Percentiles rank a stretch among this genome's conserved stretches.
phyloP scores from a whole-genome alignment of 2,113 vertebrate species.

The Plecturocebus donacophilus region DNA sequence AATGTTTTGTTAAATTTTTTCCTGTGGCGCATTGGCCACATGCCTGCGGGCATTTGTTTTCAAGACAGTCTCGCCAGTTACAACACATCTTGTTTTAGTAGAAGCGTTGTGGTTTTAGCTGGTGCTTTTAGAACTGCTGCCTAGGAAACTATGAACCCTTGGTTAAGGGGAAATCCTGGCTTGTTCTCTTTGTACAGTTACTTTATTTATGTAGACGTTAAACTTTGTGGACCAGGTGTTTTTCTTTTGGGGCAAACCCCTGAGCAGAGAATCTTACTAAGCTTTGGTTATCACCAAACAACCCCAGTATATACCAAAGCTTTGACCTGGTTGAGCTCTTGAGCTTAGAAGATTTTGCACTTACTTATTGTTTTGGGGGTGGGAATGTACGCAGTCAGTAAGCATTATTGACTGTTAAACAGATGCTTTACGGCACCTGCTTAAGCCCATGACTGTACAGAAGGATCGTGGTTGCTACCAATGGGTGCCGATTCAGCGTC shows the following conservation, averaged over 20 bases:
- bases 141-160: slow-evolving; percentile 54
- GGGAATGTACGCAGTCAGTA: slow-evolving; percentile 3
- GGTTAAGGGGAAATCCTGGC: slow-evolving; percentile 23
- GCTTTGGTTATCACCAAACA: slow-evolving; percentile 65
- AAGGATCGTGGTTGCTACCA: slow-evolving; percentile 11
- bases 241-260: slow-evolving; percentile 40
- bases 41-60: slow-evolving; percentile 62
- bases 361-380: background rate
- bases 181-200: slow-evolving; percentile 73
- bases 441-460: background rate
- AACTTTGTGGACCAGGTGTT: slow-evolving; percentile 52
- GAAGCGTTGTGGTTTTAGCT: slow-evolving; percentile 63
- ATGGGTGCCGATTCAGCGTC: background rate
- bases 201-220: slow-evolving; percentile 70
- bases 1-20: slow-evolving; percentile 9
- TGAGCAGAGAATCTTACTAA: slow-evolving; percentile 49
- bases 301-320: slow-evolving; percentile 59
- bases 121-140: slow-evolving; percentile 69
- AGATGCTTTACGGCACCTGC: background rate
- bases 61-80: slow-evolving; percentile 49
- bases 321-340: slow-evolving; percentile 61
- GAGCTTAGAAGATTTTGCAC: slow-evolving; percentile 61
- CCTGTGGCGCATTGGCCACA: slow-evolving; percentile 43
- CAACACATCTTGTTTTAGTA: slow-evolving; percentile 16
- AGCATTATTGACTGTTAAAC: slow-evolving; percentile 42